Percentiles rank a stretch among this genome's conserved stretches.
These are phyloP conservation scores for Diplazon laetatorius DNA, from an alignment of 2,888 invertebrate species.

Conservation along the genomic window DNA sequence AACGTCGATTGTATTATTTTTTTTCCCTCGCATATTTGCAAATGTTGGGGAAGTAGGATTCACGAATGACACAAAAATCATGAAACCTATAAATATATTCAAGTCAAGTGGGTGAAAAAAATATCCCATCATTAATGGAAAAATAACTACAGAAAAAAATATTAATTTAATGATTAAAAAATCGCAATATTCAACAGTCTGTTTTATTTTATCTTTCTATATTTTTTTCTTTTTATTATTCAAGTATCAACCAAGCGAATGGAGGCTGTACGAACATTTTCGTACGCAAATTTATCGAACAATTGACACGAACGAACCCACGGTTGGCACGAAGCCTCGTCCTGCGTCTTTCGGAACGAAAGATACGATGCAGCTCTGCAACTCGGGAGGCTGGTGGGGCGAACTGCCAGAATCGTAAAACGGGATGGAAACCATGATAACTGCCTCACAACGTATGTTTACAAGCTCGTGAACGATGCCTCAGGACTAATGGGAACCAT, in stretches of 20 bases:
- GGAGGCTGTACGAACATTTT: no score
- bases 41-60: no score
- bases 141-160: not conserved
- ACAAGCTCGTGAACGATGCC: conserved; percentile 3
- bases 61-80: no score
- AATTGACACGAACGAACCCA: conserved; percentile 21
- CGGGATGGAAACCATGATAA: conserved; percentile 24
- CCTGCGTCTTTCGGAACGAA: conserved; percentile 7
- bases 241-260: not conserved
- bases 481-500: conserved; percentile 1
- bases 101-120: no score
- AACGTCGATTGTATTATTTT: no score
- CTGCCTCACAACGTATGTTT: conserved; percentile 15
- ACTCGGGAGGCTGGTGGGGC: conserved; percentile 14
- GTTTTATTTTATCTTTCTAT: no score
- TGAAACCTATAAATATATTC: no score
- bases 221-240: no score
- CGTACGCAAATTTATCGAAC: conserved; percentile 19
- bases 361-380: not conserved
- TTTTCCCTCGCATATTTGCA: no score
- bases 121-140: no score
- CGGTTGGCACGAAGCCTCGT: conserved; percentile 46
- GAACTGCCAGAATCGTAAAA: conserved; percentile 53
- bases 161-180: not conserved
- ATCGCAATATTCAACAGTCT: conserved; percentile 6